Conservation (phyloP, 1,140 invertebrate species). For the honey bee (Apis mellifera) region DNA sequence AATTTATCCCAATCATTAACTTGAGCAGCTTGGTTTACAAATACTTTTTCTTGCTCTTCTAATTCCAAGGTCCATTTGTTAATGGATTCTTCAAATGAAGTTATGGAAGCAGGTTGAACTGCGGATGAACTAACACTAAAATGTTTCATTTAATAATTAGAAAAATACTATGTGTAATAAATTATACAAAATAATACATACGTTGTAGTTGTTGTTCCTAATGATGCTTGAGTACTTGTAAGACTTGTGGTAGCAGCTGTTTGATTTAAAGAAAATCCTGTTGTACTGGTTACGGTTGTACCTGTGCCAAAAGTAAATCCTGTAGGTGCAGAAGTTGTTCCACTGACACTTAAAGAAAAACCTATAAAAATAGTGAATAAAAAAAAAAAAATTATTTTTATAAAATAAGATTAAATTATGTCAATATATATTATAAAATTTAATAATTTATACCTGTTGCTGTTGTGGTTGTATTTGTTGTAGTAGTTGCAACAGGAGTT, state of each 20-base stretch:
- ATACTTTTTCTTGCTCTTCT: constrained; percentile 96
- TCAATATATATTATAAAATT: constrained; percentile 33
- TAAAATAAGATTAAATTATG: constrained; percentile 14
- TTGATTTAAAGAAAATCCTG: constrained; percentile 65
- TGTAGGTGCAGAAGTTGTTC: constrained; percentile 53
- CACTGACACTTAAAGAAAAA: constrained; percentile 30
- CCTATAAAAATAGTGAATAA: constrained; percentile 58
- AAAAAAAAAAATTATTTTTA: constrained; percentile 14
- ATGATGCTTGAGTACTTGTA: constrained; percentile 76
- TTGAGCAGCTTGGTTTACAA: constrained; percentile 96
- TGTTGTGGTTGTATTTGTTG: constrained; percentile 60
- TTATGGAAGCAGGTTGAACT: constrained; percentile 84
- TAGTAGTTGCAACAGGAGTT: constrained; percentile 51
- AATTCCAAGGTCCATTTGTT: constrained; percentile 98
- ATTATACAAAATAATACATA: constrained; percentile 64
- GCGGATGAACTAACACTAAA: constrained; percentile 78
- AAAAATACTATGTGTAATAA: constrained; percentile 16
- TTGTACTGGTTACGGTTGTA: constrained; percentile 50
- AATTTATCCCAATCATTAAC: constrained; percentile 97
- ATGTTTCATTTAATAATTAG: constrained; percentile 52
- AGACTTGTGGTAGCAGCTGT: constrained; percentile 72
- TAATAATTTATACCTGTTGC: constrained; percentile 60
- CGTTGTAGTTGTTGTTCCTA: constrained; percentile 78
- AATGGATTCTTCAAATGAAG: constrained; percentile 94
- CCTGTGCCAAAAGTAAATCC: constrained; percentile 66